Evolutionary conservation across 2,797 vertebrate species (phyloP), one percentile per base, ranked within the genome.

Genomic region (Sebastes alutus): DNA sequence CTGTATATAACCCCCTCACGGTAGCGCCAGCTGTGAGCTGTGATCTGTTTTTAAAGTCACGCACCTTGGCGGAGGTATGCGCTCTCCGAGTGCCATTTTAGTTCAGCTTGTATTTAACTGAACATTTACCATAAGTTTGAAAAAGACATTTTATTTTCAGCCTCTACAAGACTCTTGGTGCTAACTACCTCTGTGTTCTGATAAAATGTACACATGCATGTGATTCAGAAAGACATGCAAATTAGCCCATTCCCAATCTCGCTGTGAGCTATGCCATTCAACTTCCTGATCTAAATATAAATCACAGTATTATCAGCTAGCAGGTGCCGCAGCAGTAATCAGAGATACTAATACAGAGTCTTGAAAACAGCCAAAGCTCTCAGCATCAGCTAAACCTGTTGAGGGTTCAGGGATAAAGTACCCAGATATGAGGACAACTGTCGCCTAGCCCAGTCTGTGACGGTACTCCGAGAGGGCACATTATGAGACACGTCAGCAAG

Each of bases 401-500:
- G 8, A 80, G 2, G 29, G 46, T 35, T 79, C 27, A 22, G 52
- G 30, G 35, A 54, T 35, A 29, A 32, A 67, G 42, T 5, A 66
- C 18, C 20, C 55, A 64, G 67, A 87, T 69, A 72, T 32, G 49
- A 85, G 22, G 58, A 49, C 14, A 42, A 25, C 70, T 20, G 71
- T 67, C 18, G 14, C 71, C 56, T 5, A 4, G 11, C 29, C 35
- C 11, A 32, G 81, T 33, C 35, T 72, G 77, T 22, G 46, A 18
- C 59, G 11, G 33, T 14, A 13, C 49, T 56, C 55, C 0, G 1
- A 60, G 49, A 83, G 13, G 62, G 81, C 72, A 81, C 78, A 69
- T 72, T 22, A 52, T 20, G 72, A 71, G 64, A 87, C 82, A 79
- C 42, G 8, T 78, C 82, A 82, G 80, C 62, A 27, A 58, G 56